A percentile compares a stretch with the other conserved stretches of the same genome.
phyloP scores from a whole-genome alignment of 1,140 invertebrate genomes.

The Drosophila ambigua region DNA sequence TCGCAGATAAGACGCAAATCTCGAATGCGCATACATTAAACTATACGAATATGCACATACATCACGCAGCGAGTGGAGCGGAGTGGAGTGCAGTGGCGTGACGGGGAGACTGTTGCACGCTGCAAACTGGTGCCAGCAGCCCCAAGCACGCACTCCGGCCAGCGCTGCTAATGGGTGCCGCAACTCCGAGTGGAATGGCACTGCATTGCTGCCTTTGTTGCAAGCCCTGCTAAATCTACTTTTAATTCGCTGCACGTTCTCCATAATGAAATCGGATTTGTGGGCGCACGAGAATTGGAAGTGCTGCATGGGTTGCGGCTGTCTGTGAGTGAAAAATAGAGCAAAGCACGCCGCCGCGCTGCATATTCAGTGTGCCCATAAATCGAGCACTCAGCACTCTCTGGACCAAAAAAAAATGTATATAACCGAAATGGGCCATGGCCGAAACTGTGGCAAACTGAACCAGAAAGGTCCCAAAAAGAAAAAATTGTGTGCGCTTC shows the following conservation, averaged over 20 bases:
- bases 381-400: constrained; percentile 59
- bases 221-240: constrained; percentile 60
- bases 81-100: too few relatives aligned
- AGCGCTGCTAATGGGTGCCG: constrained; percentile 55
- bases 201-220: constrained; percentile 49
- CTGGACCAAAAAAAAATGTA: background rate
- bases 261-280: constrained; percentile 80
- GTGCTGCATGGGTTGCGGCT: background rate
- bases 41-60: constrained; percentile 27
- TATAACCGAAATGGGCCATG: constrained; percentile 28
- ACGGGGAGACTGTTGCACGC: constrained; percentile 9
- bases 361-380: constrained; percentile 29
- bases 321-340: background rate
- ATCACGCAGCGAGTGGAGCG: background rate
- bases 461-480: constrained; percentile 10
- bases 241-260: constrained; percentile 77
- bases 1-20: constrained; percentile 45
- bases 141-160: constrained; percentile 21
- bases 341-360: background rate
- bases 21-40: constrained; percentile 57
- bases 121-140: too few relatives aligned
- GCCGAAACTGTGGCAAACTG: background rate
- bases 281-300: constrained; percentile 33
- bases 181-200: constrained; percentile 29
- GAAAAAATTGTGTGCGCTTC: background rate